These are phyloP conservation scores for Mormyrus proboscirostris DNA, from an alignment of 2,797 vertebrate genomes.

Conservation along the genomic window DNA sequence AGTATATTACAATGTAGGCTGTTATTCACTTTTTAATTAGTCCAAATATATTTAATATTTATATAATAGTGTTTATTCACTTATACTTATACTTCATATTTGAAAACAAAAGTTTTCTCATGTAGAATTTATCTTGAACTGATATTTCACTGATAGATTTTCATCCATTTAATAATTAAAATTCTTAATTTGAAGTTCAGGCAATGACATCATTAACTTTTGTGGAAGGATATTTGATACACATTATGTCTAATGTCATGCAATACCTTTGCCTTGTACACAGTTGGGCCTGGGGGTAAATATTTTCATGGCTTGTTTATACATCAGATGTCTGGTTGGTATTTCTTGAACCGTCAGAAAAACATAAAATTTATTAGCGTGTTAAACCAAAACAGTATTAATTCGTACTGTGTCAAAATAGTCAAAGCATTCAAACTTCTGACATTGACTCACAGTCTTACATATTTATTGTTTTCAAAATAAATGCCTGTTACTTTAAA, in stretches of 20 bases:
- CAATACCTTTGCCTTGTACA: constrained; percentile 44
- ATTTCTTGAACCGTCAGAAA: neutral
- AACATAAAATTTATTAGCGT: neutral
- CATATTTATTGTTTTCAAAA: neutral
- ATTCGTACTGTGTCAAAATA: neutral
- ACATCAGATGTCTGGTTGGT: neutral
- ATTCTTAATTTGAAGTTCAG: constrained; percentile 56
- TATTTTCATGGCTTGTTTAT: neutral
- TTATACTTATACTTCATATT: neutral
- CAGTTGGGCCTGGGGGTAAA: neutral
- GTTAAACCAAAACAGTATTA: neutral
- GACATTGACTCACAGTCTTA: neutral
- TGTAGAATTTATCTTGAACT: constrained; percentile 37
- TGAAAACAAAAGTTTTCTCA: constrained; percentile 22
- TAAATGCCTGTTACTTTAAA: neutral
- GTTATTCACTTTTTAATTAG: neutral
- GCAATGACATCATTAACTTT: constrained; percentile 61
- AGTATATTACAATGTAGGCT: neutral
- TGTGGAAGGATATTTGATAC: constrained; percentile 65
- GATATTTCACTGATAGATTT: constrained; percentile 56
- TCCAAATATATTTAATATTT: neutral
- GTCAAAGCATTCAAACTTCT: neutral
- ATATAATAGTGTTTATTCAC: neutral
- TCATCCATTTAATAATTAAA: constrained; percentile 64
- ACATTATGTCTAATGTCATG: constrained; percentile 58